phyloP scores from a whole-genome alignment of 2,888 invertebrate genomes.

The Mesorhabditis spiculigera region DNA sequence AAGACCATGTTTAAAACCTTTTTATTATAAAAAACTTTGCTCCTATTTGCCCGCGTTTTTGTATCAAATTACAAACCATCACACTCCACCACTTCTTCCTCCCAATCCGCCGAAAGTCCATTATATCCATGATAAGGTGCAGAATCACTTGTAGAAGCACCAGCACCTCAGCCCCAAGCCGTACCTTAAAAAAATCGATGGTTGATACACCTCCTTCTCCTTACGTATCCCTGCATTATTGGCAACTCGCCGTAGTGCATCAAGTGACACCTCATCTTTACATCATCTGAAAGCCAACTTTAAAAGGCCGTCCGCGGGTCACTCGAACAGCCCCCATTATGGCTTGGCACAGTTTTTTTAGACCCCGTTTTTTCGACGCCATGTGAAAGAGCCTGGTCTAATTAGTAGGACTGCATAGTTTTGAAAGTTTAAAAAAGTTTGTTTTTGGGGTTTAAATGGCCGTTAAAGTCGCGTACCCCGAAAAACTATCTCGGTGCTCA shows the following conservation, averaged over 20 bases:
- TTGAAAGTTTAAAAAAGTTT: too few species aligned
- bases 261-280: conserved; percentile 11
- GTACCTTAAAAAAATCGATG: conserved; percentile 22
- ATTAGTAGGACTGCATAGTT: too few species aligned
- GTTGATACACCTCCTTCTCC: background rate
- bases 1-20: too few species aligned
- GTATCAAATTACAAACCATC: conserved; percentile 67
- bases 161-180: conserved; percentile 39
- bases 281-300: conserved; percentile 8
- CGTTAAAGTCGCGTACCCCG: too few species aligned
- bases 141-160: conserved; percentile 34
- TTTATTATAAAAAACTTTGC: background rate
- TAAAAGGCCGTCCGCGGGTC: too few species aligned
- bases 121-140: conserved; percentile 40
- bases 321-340: too few species aligned
- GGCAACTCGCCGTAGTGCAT: conserved; percentile 7
- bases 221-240: background rate
- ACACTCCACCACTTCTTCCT: conserved; percentile 71
- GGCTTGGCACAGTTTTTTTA: too few species aligned
- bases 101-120: conserved; percentile 47
- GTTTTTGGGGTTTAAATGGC: too few species aligned
- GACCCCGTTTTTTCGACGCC: too few species aligned
- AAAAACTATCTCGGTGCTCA: too few species aligned
- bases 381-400: too few species aligned
- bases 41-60: conserved; percentile 39